These are phyloP conservation scores for Gobio occitaniae DNA, from an alignment of 2,797 vertebrate genomes.

Conservation along the genomic window DNA sequence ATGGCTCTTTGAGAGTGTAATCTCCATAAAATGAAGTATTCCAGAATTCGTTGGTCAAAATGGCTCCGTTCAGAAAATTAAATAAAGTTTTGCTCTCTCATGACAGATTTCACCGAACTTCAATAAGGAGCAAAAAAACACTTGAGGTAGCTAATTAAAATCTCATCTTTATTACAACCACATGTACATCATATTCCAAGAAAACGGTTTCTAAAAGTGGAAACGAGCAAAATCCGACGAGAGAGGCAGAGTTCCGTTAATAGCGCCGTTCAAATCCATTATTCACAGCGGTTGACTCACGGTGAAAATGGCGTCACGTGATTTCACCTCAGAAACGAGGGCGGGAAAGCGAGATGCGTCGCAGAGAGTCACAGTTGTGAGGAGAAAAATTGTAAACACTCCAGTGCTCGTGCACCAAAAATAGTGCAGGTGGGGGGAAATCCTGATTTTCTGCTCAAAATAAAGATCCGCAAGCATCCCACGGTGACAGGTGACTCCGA, in stretches of 20 bases:
- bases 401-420: slow-evolving; percentile 49
- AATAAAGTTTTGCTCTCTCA: neutral
- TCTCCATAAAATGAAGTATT: neutral
- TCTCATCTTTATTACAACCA: slow-evolving; percentile 82
- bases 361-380: slow-evolving; percentile 47
- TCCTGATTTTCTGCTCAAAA: slow-evolving; percentile 33
- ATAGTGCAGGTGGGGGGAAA: slow-evolving; percentile 42
- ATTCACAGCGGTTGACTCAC: slow-evolving; percentile 73
- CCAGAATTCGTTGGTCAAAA: neutral
- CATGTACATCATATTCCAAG: slow-evolving; percentile 78
- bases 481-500: neutral
- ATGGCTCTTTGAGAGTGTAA: too few species aligned
- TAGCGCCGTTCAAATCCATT: slow-evolving; percentile 71
- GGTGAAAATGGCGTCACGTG: slow-evolving; percentile 52
- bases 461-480: slow-evolving; percentile 19
- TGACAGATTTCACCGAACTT: neutral
- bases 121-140: slow-evolving; percentile 11
- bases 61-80: neutral
- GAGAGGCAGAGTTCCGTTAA: slow-evolving; percentile 43
- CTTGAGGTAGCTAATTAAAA: slow-evolving; percentile 78
- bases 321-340: slow-evolving; percentile 4
- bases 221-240: slow-evolving; percentile 48
- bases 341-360: neutral
- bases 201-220: slow-evolving; percentile 69
- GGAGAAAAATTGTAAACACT: slow-evolving; percentile 42